Percentiles rank a stretch among this genome's conserved stretches.
phyloP scores from a whole-genome alignment of 2,888 invertebrate species.

The Cyrtodaria siliqua region DNA sequence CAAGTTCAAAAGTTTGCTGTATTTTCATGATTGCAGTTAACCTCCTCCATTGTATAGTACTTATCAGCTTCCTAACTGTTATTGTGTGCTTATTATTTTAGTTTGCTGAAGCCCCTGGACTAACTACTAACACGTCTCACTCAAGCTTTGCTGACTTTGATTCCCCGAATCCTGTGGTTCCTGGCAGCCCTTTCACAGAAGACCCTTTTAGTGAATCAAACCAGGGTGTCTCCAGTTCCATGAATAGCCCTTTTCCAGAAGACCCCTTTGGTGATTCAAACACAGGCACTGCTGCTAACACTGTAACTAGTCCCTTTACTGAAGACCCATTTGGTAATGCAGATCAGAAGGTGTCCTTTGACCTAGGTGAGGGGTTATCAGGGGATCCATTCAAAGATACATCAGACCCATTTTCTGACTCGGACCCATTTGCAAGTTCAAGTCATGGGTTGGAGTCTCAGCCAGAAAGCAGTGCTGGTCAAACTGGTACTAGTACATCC shows the following conservation, averaged over 20 bases:
- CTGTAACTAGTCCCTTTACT: conserved; percentile 3
- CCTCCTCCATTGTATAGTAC: no score
- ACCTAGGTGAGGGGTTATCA: conserved; percentile 15
- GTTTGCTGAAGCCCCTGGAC: conserved; percentile 13
- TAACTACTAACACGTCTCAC: conserved; percentile 9
- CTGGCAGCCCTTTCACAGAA: conserved; percentile 1
- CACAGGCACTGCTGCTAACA: neutral
- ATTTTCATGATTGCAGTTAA: no score
- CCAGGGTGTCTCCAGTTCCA: no score
- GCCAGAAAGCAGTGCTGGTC: no score
- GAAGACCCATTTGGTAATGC: conserved; percentile 14
- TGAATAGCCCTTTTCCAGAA: neutral
- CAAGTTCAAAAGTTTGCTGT: no score
- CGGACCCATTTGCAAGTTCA: neutral
- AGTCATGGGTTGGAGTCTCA: neutral
- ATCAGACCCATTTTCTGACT: neutral
- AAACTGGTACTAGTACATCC: no score
- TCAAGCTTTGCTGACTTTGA: conserved; percentile 5
- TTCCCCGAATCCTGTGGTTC: neutral
- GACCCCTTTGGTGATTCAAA: conserved; percentile 13
- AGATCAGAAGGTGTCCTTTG: conserved; percentile 20
- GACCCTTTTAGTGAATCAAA: conserved; percentile 7
- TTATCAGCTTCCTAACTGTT: no score
- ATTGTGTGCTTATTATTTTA: conserved; percentile 2
- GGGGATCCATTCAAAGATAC: conserved; percentile 31